Conservation (phyloP, 2,888 invertebrate species). For the Netelia melanura region DNA sequence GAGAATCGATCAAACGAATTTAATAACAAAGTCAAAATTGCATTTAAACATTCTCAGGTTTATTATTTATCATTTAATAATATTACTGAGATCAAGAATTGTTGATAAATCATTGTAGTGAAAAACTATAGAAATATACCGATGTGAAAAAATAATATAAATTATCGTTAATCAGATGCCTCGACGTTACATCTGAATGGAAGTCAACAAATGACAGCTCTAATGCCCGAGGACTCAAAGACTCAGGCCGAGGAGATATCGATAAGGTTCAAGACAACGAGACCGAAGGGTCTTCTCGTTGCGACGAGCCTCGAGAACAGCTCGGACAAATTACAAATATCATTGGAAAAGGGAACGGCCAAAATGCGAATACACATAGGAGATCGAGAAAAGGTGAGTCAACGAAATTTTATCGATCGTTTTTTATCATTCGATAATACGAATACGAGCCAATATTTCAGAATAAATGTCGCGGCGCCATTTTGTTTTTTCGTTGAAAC, state of each 20-base stretch:
- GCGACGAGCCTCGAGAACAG: slow-evolving; percentile 92
- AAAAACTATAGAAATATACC: no score
- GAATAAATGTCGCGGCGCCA: no score
- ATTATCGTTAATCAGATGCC: slow-evolving; percentile 87
- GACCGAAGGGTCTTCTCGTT: slow-evolving; percentile 91
- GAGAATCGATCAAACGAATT: no score
- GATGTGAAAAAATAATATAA: no score
- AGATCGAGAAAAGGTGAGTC: slow-evolving; percentile 92
- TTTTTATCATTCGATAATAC: not conserved
- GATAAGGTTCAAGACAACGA: slow-evolving; percentile 93
- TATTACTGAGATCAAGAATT: no score
- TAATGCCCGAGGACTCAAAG: slow-evolving; percentile 90
- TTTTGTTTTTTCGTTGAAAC: no score
- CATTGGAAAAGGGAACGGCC: slow-evolving; percentile 93
- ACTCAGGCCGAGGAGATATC: slow-evolving; percentile 96
- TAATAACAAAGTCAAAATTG: no score
- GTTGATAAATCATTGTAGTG: no score
- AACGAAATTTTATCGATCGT: not conserved
- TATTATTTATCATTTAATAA: no score
- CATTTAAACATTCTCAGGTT: no score
- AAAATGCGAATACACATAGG: slow-evolving; percentile 93
- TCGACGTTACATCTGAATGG: slow-evolving; percentile 95
- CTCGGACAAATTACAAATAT: slow-evolving; percentile 93
- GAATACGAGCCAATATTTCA: no score
- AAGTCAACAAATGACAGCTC: slow-evolving; percentile 93